These are phyloP conservation scores for Eilema sororculum DNA, from an alignment of 2,888 invertebrate species.

Conservation along the genomic window DNA sequence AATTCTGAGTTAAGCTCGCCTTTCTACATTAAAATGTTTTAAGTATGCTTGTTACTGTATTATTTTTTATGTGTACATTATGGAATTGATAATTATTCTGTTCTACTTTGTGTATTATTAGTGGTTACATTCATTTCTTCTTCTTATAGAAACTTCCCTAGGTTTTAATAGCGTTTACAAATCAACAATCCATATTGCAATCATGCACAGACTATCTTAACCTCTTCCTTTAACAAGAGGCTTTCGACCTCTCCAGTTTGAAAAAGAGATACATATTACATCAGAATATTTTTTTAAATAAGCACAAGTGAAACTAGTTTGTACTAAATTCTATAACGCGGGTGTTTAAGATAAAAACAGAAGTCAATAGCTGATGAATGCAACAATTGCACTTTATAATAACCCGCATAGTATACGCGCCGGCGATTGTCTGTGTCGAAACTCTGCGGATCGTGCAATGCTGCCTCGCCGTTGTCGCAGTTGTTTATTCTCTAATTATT, in stretches of 20 bases:
- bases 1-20: too few relatives aligned
- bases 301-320: constrained; percentile 36
- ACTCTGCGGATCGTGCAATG: constrained; percentile 60
- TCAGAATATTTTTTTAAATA: constrained; percentile 25
- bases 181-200: neutral
- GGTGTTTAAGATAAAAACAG: constrained; percentile 51
- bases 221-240: neutral
- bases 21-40: too few relatives aligned
- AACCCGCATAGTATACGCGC: constrained; percentile 80
- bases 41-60: too few relatives aligned
- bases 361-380: constrained; percentile 64
- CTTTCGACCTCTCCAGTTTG: neutral
- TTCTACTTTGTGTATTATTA: neutral
- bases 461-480: constrained; percentile 60
- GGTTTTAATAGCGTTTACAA: neutral
- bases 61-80: too few relatives aligned
- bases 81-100: too few relatives aligned
- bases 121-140: neutral
- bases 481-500: constrained; percentile 73
- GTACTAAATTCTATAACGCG: constrained; percentile 33
- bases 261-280: neutral
- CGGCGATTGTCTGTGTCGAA: constrained; percentile 71
- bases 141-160: neutral
- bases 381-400: constrained; percentile 74
- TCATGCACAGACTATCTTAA: too few relatives aligned